These are phyloP conservation scores for Hemiprocne comata DNA, from an alignment of 2,113 vertebrate species.

Conservation along the genomic window DNA sequence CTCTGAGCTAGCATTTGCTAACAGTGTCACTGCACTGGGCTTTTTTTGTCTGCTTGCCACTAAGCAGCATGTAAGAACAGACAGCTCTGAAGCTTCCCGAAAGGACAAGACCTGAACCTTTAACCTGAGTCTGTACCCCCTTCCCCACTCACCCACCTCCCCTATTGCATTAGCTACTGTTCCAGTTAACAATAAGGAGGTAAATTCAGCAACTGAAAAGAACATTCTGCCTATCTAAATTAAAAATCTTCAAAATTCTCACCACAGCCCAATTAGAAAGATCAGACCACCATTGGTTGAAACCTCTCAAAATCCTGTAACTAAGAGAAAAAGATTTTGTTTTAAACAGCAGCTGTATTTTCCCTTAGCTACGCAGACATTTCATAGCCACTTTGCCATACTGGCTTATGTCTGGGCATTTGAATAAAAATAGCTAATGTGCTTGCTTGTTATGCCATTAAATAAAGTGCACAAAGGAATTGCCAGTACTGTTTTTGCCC, in stretches of 20 bases:
- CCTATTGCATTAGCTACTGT: not conserved
- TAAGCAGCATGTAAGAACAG: not conserved
- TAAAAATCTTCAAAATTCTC: constrained; percentile 1
- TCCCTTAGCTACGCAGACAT: constrained; percentile 20
- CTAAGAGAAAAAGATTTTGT: not conserved
- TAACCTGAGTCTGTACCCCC: not conserved
- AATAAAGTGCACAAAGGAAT: constrained; percentile 39
- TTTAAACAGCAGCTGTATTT: constrained; percentile 17
- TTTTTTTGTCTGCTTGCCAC: not conserved
- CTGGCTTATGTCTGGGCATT: not conserved
- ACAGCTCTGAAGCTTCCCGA: not conserved
- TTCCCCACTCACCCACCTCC: not conserved
- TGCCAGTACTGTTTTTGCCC: constrained; percentile 26
- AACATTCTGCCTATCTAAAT: constrained; percentile 7
- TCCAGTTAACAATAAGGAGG: too few species aligned
- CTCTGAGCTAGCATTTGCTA: constrained; percentile 12
- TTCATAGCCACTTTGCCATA: constrained; percentile 11
- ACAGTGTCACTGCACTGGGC: not conserved
- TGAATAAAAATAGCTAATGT: constrained; percentile 41
- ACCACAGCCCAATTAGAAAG: not conserved
- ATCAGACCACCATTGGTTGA: not conserved
- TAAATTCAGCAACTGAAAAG: constrained; percentile 23
- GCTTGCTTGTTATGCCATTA: constrained; percentile 18
- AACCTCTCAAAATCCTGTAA: not conserved
- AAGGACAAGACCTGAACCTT: not conserved